Conservation (phyloP, 2,113 vertebrate genomes). For the Anas platyrhynchos region DNA sequence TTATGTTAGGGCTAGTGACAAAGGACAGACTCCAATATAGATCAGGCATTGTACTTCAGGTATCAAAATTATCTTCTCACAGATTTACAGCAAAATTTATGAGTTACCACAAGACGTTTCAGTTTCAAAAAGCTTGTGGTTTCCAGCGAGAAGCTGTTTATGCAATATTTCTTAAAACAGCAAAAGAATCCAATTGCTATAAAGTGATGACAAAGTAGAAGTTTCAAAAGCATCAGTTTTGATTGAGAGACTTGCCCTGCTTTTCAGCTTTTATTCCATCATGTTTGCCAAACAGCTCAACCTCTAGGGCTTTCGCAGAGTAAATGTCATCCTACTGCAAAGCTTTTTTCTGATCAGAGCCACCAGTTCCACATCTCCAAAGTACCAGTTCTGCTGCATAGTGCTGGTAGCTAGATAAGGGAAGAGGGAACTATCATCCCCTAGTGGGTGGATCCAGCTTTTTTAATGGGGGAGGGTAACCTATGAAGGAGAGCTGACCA, state of each 20-base stretch:
- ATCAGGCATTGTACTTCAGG: neutral
- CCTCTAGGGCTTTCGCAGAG: neutral
- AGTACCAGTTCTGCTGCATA: neutral
- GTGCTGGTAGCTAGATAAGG: accelerated
- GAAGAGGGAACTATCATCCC: neutral
- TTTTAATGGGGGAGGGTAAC: neutral
- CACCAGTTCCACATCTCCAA: neutral
- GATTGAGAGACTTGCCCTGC: neutral
- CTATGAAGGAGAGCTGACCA: neutral
- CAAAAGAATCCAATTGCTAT: neutral
- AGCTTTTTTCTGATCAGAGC: neutral
- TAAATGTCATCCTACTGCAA: neutral
- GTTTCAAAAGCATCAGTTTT: neutral
- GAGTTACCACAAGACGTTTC: neutral
- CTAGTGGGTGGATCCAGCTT: neutral
- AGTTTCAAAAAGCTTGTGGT: neutral
- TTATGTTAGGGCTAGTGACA: neutral
- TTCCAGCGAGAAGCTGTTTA: neutral
- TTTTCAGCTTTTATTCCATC: neutral
- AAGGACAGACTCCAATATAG: neutral
- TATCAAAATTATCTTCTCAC: neutral
- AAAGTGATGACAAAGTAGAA: neutral
- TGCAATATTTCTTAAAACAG: neutral
- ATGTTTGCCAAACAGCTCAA: neutral
- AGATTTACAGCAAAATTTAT: neutral